Evolutionary conservation across 2,797 vertebrate species (phyloP).

Genomic region (Mareca strepera): DNA sequence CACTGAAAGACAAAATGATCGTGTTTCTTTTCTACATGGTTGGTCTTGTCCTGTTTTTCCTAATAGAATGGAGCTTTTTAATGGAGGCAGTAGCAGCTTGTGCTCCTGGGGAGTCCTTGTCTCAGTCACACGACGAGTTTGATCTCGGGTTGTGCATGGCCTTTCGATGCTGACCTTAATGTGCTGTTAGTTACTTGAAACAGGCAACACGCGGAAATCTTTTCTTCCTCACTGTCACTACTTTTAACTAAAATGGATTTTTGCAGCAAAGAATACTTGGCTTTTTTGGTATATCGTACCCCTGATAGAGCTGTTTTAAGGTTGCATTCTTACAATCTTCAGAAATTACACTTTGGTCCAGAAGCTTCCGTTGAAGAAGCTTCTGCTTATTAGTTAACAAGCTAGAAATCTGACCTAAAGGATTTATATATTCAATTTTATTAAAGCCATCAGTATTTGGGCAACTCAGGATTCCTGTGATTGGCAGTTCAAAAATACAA

Average conservation of each 20-base stretch:
- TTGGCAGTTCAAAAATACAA: constrained; percentile 84
- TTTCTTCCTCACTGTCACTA: neutral
- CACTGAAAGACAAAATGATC: neutral
- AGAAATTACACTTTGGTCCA: neutral
- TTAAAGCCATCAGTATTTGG: constrained; percentile 73
- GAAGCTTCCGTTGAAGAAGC: constrained; percentile 26
- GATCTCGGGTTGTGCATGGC: neutral
- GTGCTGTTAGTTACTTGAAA: neutral
- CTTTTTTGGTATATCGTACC: neutral
- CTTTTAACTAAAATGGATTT: neutral
- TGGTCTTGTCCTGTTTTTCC: neutral
- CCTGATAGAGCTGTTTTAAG: neutral
- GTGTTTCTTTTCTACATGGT: neutral
- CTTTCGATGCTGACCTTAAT: neutral
- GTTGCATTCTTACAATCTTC: neutral
- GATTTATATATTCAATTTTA: constrained; percentile 53
- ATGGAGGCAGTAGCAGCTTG: neutral
- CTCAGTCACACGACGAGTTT: accelerated
- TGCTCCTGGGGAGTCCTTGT: neutral
- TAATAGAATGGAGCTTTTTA: neutral
- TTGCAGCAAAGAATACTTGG: neutral
- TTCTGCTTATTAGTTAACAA: constrained; percentile 43
- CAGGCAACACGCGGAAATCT: neutral
- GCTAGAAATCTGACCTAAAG: constrained; percentile 43
- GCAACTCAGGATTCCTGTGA: constrained; percentile 80